Conservation (phyloP, 2,113 vertebrate genomes). For the Greenwoodochromis staneri region DNA sequence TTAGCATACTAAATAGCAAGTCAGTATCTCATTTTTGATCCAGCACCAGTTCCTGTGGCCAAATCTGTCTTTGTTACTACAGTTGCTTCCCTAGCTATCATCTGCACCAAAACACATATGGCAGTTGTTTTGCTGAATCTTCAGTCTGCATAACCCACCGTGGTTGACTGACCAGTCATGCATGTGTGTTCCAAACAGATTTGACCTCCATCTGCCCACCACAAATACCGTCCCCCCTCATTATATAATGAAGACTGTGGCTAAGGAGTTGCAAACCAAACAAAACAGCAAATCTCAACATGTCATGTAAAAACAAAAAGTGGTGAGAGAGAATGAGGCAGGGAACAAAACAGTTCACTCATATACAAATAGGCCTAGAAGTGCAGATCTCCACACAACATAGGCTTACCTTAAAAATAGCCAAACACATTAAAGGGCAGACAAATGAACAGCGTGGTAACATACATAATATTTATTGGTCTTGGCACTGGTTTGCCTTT, state of each 20-base stretch:
- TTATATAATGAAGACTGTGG: conserved; percentile 39
- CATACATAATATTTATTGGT: background rate
- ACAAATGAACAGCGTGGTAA: background rate
- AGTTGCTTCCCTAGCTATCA: background rate
- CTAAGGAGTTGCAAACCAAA: conserved; percentile 43
- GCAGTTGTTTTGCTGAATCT: conserved; percentile 23
- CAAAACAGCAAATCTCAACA: conserved; percentile 51
- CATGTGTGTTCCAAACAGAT: conserved; percentile 30
- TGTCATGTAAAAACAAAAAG: conserved; percentile 35
- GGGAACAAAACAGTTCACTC: background rate
- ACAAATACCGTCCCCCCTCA: conserved; percentile 34
- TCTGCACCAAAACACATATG: background rate
- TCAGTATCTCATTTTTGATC: background rate
- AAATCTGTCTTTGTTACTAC: background rate
- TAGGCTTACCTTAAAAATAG: background rate
- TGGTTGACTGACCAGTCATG: conserved; percentile 17
- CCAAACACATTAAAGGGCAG: background rate
- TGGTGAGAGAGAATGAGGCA: background rate
- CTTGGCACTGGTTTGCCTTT: background rate
- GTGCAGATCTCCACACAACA: background rate
- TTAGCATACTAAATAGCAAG: background rate
- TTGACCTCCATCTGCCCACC: conserved; percentile 46
- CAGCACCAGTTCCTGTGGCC: background rate
- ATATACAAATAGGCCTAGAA: background rate
- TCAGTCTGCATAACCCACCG: background rate